phyloP scores from a whole-genome alignment of 1,140 invertebrate genomes.

The Hyles vespertilio region DNA sequence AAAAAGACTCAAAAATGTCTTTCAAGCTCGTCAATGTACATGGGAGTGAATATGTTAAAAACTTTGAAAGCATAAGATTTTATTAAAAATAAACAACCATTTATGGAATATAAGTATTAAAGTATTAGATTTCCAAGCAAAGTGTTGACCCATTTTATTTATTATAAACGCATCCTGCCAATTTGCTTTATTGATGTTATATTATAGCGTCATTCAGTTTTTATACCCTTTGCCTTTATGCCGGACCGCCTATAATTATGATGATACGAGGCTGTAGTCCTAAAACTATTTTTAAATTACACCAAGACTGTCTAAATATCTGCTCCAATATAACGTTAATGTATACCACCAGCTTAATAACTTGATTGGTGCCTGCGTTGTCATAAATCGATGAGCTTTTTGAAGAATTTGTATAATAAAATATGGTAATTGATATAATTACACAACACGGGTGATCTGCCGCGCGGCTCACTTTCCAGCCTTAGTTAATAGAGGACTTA shows the following conservation, averaged over 20 bases:
- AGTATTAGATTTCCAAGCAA: slow-evolving; percentile 12
- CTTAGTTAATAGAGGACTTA: neutral
- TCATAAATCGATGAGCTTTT: slow-evolving; percentile 37
- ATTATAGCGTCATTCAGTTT: slow-evolving; percentile 68
- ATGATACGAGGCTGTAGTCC: slow-evolving; percentile 50
- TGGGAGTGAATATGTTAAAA: slow-evolving; percentile 47
- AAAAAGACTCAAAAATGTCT: slow-evolving; percentile 49
- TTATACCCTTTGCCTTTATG: slow-evolving; percentile 52
- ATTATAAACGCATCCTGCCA: slow-evolving; percentile 62
- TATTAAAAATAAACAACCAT: neutral
- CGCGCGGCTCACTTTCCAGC: too few species aligned
- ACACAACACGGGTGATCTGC: neutral
- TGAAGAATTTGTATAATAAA: slow-evolving; percentile 25
- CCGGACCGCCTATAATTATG: slow-evolving; percentile 61
- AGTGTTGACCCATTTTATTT: slow-evolving; percentile 53
- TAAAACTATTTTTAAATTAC: slow-evolving; percentile 70
- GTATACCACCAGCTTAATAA: slow-evolving; percentile 25
- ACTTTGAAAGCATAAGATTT: slow-evolving; percentile 18
- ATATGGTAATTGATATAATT: slow-evolving; percentile 21
- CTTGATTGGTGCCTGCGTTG: slow-evolving; percentile 44
- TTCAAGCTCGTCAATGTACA: slow-evolving; percentile 36
- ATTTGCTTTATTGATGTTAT: slow-evolving; percentile 69
- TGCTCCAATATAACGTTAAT: slow-evolving; percentile 33
- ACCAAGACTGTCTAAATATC: slow-evolving; percentile 45
- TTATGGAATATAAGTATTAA: neutral